phyloP scores from a whole-genome alignment of 2,797 vertebrate species.

The Tokudaia tokunoshimensis region DNA sequence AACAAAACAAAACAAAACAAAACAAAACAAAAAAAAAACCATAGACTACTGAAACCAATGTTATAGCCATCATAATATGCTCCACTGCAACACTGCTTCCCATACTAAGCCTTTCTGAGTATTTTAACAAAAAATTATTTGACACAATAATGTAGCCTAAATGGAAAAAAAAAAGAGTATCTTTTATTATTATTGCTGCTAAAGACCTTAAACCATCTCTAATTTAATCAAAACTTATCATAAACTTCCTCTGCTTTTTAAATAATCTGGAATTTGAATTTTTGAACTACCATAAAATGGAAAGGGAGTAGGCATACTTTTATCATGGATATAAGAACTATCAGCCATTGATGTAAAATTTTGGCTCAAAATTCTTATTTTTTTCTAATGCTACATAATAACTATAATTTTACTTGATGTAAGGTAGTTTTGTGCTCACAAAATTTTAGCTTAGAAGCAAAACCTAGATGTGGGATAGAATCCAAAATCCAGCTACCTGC shows the following conservation, averaged over 20 bases:
- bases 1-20: no score
- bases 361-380: constrained; percentile 74
- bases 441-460: constrained; percentile 72
- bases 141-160: background rate
- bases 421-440: constrained; percentile 72
- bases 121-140: constrained; percentile 32
- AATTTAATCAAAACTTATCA: constrained; percentile 61
- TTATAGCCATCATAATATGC: background rate
- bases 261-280: constrained; percentile 25
- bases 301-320: constrained; percentile 29
- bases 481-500: constrained; percentile 75
- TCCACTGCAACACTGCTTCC: background rate
- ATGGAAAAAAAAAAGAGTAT: background rate
- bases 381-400: constrained; percentile 79
- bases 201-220: constrained; percentile 21
- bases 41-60: background rate
- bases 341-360: constrained; percentile 75
- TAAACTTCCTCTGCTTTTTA: constrained; percentile 50
- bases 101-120: background rate
- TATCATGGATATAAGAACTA: constrained; percentile 49
- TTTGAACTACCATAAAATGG: constrained; percentile 23
- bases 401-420: constrained; percentile 81
- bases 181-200: constrained; percentile 59
- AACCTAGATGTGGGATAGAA: constrained; percentile 72
- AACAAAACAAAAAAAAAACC: background rate